phyloP scores from a whole-genome alignment of 2,888 invertebrate genomes.

The Entomobrya proxima region DNA sequence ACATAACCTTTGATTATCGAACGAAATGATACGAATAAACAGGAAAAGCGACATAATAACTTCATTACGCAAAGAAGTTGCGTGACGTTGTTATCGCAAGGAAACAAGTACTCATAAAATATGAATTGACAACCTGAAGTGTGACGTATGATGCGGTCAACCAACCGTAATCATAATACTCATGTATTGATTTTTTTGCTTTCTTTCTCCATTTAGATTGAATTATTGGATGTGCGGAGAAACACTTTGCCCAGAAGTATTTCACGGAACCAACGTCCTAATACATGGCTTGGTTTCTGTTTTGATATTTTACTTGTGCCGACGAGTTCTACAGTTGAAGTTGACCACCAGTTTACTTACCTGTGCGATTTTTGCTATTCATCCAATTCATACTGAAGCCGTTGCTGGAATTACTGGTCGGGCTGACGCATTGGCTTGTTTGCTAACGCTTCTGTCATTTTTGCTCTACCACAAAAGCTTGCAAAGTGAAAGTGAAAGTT shows the following conservation, averaged over 20 bases:
- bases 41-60: too few species aligned
- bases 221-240: constrained; percentile 83
- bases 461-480: constrained; percentile 84
- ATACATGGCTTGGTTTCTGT: constrained; percentile 86
- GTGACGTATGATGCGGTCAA: too few species aligned
- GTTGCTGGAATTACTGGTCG: constrained; percentile 92
- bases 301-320: constrained; percentile 84
- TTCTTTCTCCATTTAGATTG: constrained; percentile 79
- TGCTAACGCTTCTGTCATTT: constrained; percentile 88
- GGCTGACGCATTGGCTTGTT: constrained; percentile 89
- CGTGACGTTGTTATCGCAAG: too few species aligned
- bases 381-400: constrained; percentile 93
- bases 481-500: background rate
- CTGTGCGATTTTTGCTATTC: constrained; percentile 87
- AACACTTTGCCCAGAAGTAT: constrained; percentile 85
- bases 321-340: constrained; percentile 83
- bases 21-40: too few species aligned
- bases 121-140: too few species aligned
- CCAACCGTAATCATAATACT: constrained; percentile 76
- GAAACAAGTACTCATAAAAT: too few species aligned
- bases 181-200: background rate
- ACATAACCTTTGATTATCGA: too few species aligned
- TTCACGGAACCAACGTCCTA: constrained; percentile 87
- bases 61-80: too few species aligned
- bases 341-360: constrained; percentile 85